A percentile compares a stretch with the other conserved stretches of the same genome.
phyloP scores from a whole-genome alignment of 2,797 vertebrate genomes.

The Artibeus lituratus region DNA sequence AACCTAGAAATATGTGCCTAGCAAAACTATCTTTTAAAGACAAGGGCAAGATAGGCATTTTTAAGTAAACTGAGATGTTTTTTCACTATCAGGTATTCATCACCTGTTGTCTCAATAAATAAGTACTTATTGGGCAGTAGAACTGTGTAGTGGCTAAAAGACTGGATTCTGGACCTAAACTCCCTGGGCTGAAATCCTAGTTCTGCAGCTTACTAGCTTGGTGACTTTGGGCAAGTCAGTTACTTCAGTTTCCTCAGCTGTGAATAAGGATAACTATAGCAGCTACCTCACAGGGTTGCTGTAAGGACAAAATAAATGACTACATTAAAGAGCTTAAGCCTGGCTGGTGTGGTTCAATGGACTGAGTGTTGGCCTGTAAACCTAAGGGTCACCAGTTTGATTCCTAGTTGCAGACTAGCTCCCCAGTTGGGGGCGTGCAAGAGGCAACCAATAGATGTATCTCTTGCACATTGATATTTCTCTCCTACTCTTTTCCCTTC shows the following conservation, averaged over 20 bases:
- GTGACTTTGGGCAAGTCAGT: background rate
- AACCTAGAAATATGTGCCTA: background rate
- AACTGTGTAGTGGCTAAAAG: background rate
- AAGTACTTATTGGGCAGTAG: background rate
- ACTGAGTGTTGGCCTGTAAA: too few relatives aligned
- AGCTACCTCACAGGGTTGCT: background rate
- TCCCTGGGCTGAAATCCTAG: background rate
- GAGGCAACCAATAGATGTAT: too few relatives aligned
- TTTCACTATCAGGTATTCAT: background rate
- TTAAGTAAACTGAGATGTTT: background rate
- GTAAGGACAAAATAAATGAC: background rate
- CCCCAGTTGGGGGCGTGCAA: too few relatives aligned
- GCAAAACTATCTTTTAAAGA: slow-evolving; percentile 15
- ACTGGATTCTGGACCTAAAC: background rate
- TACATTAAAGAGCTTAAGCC: too few relatives aligned
- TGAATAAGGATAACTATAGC: background rate
- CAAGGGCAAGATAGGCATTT: background rate
- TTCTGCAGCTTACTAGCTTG: background rate
- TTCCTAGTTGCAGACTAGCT: too few relatives aligned
- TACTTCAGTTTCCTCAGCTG: background rate
- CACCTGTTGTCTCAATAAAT: background rate
- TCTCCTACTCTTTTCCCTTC: too few relatives aligned
- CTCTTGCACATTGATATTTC: too few relatives aligned
- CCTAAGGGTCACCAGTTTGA: too few relatives aligned
- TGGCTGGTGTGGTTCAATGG: too few relatives aligned